Percentiles rank a stretch among this genome's conserved stretches.
Evolutionary conservation across 2,797 vertebrate species (phyloP).

Genomic region (Apodemus agrarius): DNA sequence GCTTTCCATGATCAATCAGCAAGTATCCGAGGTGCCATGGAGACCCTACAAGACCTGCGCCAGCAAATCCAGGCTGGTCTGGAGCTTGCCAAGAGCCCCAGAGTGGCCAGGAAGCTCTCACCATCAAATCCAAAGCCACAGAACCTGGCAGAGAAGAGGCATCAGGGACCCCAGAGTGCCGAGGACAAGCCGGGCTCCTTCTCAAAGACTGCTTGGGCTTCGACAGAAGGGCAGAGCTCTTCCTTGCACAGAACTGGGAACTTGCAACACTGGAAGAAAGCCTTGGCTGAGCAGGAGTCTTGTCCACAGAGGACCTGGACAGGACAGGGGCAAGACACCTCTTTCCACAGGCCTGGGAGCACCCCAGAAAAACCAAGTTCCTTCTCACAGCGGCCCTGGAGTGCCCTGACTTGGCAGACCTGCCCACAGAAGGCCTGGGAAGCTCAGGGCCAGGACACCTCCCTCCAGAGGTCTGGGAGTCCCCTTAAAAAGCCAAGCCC

Average conservation of each 20-base stretch:
- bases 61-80: conserved; percentile 67
- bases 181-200: accelerated
- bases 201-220: accelerated
- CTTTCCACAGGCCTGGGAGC: background rate
- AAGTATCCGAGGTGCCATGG: background rate
- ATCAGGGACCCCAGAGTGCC: background rate
- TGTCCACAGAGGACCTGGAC: background rate
- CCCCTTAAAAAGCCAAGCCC: background rate
- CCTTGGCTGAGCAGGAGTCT: background rate
- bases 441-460: background rate
- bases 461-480: background rate
- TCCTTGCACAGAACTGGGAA: background rate
- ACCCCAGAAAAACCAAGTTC: background rate
- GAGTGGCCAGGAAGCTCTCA: accelerated
- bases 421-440: background rate
- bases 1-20: accelerated
- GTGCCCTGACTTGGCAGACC: accelerated
- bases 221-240: accelerated
- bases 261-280: background rate
- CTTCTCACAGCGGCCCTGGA: background rate
- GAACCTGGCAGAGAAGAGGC: accelerated
- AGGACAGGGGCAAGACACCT: accelerated
- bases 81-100: conserved; percentile 1
- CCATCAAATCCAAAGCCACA: accelerated
- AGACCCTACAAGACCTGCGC: conserved; percentile 59